A percentile compares a stretch with the other conserved stretches of the same genome.
These are phyloP conservation scores for Chlorodrepanis virens DNA, from an alignment of 2,113 vertebrate species.

Conservation along the genomic window DNA sequence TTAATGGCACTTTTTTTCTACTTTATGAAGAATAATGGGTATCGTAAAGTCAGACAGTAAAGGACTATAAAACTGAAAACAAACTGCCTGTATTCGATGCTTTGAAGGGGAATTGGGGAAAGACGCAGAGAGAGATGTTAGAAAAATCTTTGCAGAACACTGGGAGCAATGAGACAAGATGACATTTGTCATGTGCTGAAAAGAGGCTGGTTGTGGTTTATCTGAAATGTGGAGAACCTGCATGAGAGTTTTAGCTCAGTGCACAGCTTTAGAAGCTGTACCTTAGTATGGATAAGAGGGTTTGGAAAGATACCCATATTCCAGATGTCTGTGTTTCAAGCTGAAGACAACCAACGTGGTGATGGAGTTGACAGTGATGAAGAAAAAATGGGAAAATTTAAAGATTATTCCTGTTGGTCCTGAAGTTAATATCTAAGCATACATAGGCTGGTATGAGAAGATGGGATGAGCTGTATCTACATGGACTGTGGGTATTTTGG, in stretches of 20 bases:
- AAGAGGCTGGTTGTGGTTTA: background rate
- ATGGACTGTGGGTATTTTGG: background rate
- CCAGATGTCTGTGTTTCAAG: background rate
- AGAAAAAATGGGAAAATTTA: background rate
- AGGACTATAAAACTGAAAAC: conserved; percentile 40
- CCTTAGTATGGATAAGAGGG: background rate
- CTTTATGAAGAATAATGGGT: conserved; percentile 24
- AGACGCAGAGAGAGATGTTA: background rate
- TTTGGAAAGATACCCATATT: background rate
- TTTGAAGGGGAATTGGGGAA: background rate
- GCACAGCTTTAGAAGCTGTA: background rate
- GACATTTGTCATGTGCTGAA: background rate
- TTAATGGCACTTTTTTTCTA: background rate
- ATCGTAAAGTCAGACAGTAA: background rate
- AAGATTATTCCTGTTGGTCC: background rate
- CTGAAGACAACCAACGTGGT: background rate
- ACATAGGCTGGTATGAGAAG: background rate
- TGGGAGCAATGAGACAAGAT: conserved; percentile 7
- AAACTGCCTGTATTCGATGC: conserved; percentile 1
- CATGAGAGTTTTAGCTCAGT: background rate
- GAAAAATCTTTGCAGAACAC: conserved; percentile 14
- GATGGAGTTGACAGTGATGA: background rate
- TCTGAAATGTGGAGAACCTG: background rate
- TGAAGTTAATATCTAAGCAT: background rate
- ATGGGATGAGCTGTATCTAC: background rate